phyloP scores from a whole-genome alignment of 2,113 vertebrate species.

The Gyps fulvus region DNA sequence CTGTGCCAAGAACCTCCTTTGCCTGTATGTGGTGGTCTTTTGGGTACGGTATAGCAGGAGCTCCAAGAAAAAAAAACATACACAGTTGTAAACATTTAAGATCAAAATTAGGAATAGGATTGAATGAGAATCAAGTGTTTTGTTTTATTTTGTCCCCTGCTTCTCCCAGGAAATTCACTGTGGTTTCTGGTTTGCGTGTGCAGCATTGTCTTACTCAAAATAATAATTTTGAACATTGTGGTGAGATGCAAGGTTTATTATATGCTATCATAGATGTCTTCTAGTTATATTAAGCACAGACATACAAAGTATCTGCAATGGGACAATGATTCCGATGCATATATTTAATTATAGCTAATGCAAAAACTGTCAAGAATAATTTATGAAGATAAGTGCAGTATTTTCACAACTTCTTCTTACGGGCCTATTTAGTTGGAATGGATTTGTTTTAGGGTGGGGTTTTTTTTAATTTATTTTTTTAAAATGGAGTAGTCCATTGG shows the following conservation, averaged over 20 bases:
- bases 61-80: neutral
- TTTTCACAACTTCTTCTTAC: neutral
- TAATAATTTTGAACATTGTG: neutral
- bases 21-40: neutral
- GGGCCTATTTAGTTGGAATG: neutral
- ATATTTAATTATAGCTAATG: neutral
- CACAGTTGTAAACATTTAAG: neutral
- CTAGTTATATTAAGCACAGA: neutral
- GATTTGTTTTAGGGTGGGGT: neutral
- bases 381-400: neutral
- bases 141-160: neutral
- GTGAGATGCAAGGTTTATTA: neutral
- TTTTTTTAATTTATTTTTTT: neutral
- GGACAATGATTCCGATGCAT: neutral
- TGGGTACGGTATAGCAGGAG: neutral
- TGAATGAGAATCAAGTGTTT: neutral
- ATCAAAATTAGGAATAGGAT: neutral
- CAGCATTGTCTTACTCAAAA: neutral
- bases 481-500: neutral
- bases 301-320: neutral
- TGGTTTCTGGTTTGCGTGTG: neutral
- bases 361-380: neutral
- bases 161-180: neutral
- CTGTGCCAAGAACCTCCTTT: neutral
- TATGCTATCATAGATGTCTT: neutral